Evolutionary conservation across 2,113 vertebrate genomes (phyloP).

Genomic region (Azemiops feae): DNA sequence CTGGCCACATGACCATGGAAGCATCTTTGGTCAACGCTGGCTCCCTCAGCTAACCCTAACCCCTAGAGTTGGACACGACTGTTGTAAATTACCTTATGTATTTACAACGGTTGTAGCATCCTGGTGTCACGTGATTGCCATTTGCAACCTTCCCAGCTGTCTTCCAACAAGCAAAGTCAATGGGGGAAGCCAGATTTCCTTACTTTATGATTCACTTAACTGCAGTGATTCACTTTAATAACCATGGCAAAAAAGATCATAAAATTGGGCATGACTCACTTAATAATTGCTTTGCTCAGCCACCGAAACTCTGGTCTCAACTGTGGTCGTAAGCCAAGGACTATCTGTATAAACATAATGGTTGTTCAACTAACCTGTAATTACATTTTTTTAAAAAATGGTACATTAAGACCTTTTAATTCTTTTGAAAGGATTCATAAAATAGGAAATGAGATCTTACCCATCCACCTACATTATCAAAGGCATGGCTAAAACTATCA

Average conservation of each 20-base stretch:
- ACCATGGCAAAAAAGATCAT: not conserved
- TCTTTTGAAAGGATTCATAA: not conserved
- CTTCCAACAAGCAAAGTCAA: not conserved
- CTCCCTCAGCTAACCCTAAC: too few relatives aligned
- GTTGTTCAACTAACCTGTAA: not conserved
- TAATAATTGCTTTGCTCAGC: not conserved
- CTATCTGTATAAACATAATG: not conserved
- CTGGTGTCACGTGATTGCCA: not conserved
- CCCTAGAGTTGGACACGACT: too few relatives aligned
- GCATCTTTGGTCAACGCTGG: too few relatives aligned
- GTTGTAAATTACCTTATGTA: not conserved
- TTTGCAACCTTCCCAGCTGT: not conserved
- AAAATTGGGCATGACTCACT: not conserved
- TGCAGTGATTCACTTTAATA: not conserved
- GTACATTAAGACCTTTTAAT: not conserved
- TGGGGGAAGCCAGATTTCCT: not conserved
- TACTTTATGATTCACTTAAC: not conserved
- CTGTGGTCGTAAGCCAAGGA: not conserved
- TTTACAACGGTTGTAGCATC: not conserved
- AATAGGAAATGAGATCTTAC: not conserved
- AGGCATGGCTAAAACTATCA: not conserved
- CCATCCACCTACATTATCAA: not conserved
- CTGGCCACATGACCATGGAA: too few relatives aligned
- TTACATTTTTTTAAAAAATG: not conserved
- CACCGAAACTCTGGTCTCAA: not conserved